Percentiles rank a stretch among this genome's conserved stretches.
phyloP scores from a whole-genome alignment of 1,140 invertebrate genomes.

The Hyles euphorbiae region DNA sequence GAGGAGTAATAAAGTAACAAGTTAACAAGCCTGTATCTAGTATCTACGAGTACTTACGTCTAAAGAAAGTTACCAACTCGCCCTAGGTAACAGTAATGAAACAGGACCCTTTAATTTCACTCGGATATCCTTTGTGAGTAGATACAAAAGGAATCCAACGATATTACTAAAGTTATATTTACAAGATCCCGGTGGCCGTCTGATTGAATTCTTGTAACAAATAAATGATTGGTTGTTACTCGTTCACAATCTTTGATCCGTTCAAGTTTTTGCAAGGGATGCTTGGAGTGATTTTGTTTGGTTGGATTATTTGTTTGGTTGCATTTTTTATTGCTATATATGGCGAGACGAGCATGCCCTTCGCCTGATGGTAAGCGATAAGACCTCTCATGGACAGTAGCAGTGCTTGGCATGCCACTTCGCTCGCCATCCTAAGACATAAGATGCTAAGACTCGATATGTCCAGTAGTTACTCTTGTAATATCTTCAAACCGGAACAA shows the following conservation, averaged over 20 bases:
- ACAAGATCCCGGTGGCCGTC: conserved; percentile 1
- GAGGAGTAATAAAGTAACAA: no score
- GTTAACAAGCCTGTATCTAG: no score
- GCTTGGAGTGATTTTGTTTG: neutral
- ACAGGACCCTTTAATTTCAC: conserved; percentile 17
- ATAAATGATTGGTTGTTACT: no score
- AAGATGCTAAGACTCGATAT: no score
- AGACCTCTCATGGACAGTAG: no score
- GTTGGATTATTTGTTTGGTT: neutral
- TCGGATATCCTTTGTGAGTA: conserved; percentile 20
- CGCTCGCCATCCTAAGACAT: no score
- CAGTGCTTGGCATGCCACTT: no score
- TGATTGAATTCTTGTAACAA: conserved; percentile 3
- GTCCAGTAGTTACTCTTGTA: no score
- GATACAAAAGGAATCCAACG: conserved; percentile 16
- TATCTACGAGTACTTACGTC: neutral
- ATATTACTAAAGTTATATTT: conserved; percentile 14
- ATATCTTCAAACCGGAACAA: no score
- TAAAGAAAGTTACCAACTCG: conserved; percentile 15
- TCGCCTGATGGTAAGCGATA: no score
- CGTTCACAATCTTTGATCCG: neutral
- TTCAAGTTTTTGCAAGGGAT: neutral
- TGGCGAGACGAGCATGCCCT: no score
- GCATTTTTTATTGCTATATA: no score
- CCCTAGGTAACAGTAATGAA: conserved; percentile 15